Percentiles rank a stretch among this genome's conserved stretches.
These are phyloP conservation scores for Coregonus suidteri DNA, from an alignment of 2,797 vertebrate species.

Conservation along the genomic window DNA sequence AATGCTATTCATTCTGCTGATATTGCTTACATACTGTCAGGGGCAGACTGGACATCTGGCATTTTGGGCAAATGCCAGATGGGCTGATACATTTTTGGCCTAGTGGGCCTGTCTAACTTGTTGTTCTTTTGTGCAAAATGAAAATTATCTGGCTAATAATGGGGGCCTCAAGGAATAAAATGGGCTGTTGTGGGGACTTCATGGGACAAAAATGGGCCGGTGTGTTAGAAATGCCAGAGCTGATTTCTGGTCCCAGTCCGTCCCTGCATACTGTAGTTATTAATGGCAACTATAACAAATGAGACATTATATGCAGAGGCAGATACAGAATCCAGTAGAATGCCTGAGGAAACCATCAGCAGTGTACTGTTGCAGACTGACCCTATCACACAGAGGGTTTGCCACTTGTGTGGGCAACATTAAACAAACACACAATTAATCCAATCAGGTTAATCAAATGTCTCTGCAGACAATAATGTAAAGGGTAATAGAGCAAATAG, in stretches of 20 bases:
- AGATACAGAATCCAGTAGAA: conserved; percentile 29
- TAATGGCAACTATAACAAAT: conserved; percentile 57
- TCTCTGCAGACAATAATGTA: conserved; percentile 29
- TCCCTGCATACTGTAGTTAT: conserved; percentile 20
- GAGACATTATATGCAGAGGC: conserved; percentile 5
- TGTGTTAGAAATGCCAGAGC: no score
- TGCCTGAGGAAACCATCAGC: conserved; percentile 33
- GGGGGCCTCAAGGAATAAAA: no score
- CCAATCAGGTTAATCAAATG: conserved; percentile 52
- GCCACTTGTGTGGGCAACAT: conserved; percentile 41
- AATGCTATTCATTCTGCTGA: conserved; percentile 49
- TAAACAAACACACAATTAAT: conserved; percentile 46
- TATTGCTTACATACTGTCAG: background rate
- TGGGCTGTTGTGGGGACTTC: no score
- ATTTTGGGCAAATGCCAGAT: no score
- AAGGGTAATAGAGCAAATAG: conserved; percentile 12
- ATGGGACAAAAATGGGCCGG: no score
- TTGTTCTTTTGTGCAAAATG: no score
- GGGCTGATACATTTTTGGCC: no score
- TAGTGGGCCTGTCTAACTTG: no score
- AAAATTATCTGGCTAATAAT: no score
- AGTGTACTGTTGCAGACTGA: conserved; percentile 36
- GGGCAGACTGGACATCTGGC: no score
- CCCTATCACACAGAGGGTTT: conserved; percentile 19
- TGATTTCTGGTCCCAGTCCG: no score